Percentiles rank a stretch among this genome's conserved stretches.
Conservation (phyloP, 1,140 invertebrate genomes). For the Teleopsis dalmanni region DNA sequence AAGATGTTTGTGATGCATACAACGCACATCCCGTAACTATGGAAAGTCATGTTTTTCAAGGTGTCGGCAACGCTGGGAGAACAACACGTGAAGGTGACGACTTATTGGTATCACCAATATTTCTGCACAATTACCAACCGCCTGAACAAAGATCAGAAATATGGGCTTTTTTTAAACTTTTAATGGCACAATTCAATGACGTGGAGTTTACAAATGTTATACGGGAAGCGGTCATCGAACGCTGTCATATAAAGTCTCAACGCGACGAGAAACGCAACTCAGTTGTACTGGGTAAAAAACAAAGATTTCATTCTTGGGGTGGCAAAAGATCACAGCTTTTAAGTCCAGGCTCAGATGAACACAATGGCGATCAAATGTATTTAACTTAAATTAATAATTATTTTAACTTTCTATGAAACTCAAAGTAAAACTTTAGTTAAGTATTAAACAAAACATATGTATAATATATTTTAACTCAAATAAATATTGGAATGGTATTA, state of each 20-base stretch:
- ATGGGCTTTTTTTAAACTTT: slow-evolving; percentile 38
- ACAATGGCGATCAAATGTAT: too few species aligned
- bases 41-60: slow-evolving; percentile 9
- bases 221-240: slow-evolving; percentile 34
- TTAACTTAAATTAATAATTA: too few species aligned
- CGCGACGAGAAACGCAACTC: slow-evolving; percentile 38
- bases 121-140: slow-evolving; percentile 27
- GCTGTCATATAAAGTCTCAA: slow-evolving; percentile 31
- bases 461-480: too few species aligned
- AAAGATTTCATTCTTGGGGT: slow-evolving; percentile 44
- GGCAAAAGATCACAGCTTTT: slow-evolving; percentile 32
- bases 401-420: too few species aligned
- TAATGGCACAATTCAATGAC: slow-evolving; percentile 41
- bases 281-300: slow-evolving; percentile 38
- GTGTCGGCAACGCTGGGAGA: background rate
- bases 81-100: background rate
- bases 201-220: slow-evolving; percentile 31
- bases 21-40: slow-evolving; percentile 18
- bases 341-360: background rate
- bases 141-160: slow-evolving; percentile 32
- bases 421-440: too few species aligned
- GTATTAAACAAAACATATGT: too few species aligned
- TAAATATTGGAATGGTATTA: background rate
- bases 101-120: slow-evolving; percentile 9
- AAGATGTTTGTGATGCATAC: slow-evolving; percentile 40